Evolutionary conservation across 2,113 vertebrate genomes (phyloP), one percentile per base, ranked within the genome.

Genomic region (Antigone vipio): DNA sequence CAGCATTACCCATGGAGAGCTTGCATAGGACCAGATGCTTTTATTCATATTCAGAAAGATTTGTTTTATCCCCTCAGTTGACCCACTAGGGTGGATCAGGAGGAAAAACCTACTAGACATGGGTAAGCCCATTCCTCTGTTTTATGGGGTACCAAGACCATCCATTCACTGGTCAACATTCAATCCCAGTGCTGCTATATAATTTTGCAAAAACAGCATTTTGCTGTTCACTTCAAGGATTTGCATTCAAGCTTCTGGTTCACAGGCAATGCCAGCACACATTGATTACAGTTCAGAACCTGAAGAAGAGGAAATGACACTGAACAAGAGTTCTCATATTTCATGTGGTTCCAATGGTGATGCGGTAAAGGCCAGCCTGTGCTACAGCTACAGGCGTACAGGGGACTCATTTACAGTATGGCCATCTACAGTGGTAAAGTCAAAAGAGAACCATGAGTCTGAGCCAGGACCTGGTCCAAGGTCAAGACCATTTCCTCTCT

Each of bases 401-500:
- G 19, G 15, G n/a, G 13, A 53, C 45, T 83, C 29, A 49, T 73
- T 83, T 89, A 74, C 83, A 80, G 63, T n/a, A 92, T 40, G 49
- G 63, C 32, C 5, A 1, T 78, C 60, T 77, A 24, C 59, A 89
- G 47, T 47, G 64, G 53, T 63, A 32, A 85, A 93, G 44, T 82
- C 77, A 75, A 81, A 87, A 68, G 55, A 73, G 42, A 93, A 8
- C 82, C 49, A 75, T 29, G 47, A 84, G 22, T 27, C 35, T 69
- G 40, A 88, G 82, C 63, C 86, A 87, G 71, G 30, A 35, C 26
- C 56, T 85, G 78, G 67, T 66, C 30, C 55, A 71, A 18, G 68
- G 58, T 85, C 95, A 96, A 91, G 77, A 38, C 40, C 40, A 47
- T 95, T 95, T 95, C 78, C 88, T 95, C 88, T 59, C 55, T 29